Evolutionary conservation across 92 coral and sea anemone species (phyloP).

Genomic region (Actinostola sp.): DNA sequence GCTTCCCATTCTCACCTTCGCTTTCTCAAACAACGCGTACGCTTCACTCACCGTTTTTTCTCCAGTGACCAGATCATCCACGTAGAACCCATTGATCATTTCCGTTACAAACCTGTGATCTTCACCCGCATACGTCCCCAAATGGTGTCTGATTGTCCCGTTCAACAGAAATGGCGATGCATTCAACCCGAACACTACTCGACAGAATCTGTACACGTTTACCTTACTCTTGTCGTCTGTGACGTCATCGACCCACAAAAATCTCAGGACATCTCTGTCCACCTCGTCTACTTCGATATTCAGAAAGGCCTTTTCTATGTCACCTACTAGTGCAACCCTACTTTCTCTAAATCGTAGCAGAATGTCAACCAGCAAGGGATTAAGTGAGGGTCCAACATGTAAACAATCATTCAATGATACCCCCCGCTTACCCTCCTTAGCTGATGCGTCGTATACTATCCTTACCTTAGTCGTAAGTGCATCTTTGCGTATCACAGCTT

Average conservation of each 20-base stretch:
- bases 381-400: slow-evolving; percentile 51
- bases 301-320: no score
- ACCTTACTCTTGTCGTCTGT: slow-evolving; percentile 10
- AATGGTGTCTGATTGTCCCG: slow-evolving; percentile 38
- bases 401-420: slow-evolving; percentile 55
- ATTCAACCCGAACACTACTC: slow-evolving; percentile 54
- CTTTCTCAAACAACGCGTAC: slow-evolving; percentile 5
- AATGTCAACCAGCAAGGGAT: slow-evolving; percentile 47
- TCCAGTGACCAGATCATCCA: slow-evolving; percentile 49
- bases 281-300: slow-evolving; percentile 29
- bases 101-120: slow-evolving; percentile 52
- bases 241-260: slow-evolving; percentile 55
- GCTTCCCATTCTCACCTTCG: slow-evolving; percentile 6
- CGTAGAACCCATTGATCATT: slow-evolving; percentile 33
- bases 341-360: slow-evolving; percentile 34
- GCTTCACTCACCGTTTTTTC: slow-evolving; percentile 1
- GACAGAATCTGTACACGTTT: slow-evolving; percentile 36
- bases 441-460: slow-evolving; percentile 16
- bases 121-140: slow-evolving; percentile 16
- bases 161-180: slow-evolving; percentile 56
- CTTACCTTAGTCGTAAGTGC: slow-evolving; percentile 22
- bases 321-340: slow-evolving; percentile 33
- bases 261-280: slow-evolving; percentile 47
- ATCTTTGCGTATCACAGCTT: slow-evolving; percentile 21
- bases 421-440: not conserved